These are phyloP conservation scores for Scytalopus superciliaris DNA, from an alignment of 2,113 vertebrate species.

Conservation along the genomic window DNA sequence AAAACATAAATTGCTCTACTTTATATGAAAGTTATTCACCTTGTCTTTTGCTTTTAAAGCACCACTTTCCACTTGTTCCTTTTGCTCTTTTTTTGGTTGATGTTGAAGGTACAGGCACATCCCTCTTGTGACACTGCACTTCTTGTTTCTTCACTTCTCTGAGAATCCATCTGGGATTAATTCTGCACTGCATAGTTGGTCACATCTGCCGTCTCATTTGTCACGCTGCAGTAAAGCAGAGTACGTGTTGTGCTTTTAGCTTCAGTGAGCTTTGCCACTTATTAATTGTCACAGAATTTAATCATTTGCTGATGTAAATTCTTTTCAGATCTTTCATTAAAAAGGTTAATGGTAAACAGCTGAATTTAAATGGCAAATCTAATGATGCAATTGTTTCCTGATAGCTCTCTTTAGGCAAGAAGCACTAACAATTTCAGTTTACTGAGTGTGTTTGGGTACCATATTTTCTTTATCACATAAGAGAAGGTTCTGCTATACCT, in stretches of 20 bases:
- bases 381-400: neutral
- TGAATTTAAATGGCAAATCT: neutral
- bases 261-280: neutral
- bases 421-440: neutral
- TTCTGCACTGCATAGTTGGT: neutral
- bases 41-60: neutral
- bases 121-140: neutral
- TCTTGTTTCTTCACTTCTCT: neutral
- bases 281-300: neutral
- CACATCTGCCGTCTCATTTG: neutral
- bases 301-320: neutral
- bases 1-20: neutral
- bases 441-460: neutral
- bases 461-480: neutral
- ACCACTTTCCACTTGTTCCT: neutral
- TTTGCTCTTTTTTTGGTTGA: neutral
- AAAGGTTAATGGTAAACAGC: neutral
- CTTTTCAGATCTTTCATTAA: neutral
- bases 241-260: neutral
- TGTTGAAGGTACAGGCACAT: neutral
- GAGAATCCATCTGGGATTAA: slow-evolving; percentile 10
- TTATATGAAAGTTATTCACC: neutral
- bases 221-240: neutral
- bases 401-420: neutral
- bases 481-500: neutral